Evolutionary conservation across 2,888 invertebrate species (phyloP).

Genomic region (Cerastoderma edule): DNA sequence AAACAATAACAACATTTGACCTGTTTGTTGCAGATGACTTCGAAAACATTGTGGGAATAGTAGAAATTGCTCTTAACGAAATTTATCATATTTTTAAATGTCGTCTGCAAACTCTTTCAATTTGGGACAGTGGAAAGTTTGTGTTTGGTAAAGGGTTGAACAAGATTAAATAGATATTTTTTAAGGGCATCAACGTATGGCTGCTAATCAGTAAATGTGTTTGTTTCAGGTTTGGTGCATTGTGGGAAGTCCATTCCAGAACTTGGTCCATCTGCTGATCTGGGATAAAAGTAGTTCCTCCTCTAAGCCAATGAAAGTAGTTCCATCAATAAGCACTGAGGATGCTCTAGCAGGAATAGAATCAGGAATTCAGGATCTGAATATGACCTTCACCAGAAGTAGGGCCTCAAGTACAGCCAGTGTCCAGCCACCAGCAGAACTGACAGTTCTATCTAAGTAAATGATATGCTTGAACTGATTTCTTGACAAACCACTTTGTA

Average conservation of each 20-base stretch:
- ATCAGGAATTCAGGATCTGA: conserved; percentile 10
- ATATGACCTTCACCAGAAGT: conserved; percentile 2
- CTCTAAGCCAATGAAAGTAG: background rate
- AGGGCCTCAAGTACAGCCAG: conserved; percentile 27
- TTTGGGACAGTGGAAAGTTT: too few species aligned
- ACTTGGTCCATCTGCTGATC: conserved; percentile 68
- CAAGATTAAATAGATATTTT: too few species aligned
- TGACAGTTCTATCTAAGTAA: conserved; percentile 47
- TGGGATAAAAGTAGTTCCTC: conserved; percentile 34
- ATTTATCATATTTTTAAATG: too few species aligned
- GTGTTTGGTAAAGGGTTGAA: too few species aligned
- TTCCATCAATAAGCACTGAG: background rate
- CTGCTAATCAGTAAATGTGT: background rate
- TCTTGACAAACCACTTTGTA: too few species aligned
- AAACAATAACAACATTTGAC: too few species aligned
- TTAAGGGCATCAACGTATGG: too few species aligned
- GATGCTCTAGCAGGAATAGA: conserved; percentile 22
- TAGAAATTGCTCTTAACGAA: too few species aligned
- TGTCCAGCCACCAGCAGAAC: conserved; percentile 28
- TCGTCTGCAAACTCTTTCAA: too few species aligned
- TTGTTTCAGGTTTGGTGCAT: conserved; percentile 69
- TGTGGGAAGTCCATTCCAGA: conserved; percentile 73
- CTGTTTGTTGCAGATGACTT: too few species aligned
- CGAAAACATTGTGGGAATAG: too few species aligned
- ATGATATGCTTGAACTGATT: too few species aligned